Evolutionary conservation across 92 coral and sea anemone genomes (phyloP).

Genomic region (Metridium senile): DNA sequence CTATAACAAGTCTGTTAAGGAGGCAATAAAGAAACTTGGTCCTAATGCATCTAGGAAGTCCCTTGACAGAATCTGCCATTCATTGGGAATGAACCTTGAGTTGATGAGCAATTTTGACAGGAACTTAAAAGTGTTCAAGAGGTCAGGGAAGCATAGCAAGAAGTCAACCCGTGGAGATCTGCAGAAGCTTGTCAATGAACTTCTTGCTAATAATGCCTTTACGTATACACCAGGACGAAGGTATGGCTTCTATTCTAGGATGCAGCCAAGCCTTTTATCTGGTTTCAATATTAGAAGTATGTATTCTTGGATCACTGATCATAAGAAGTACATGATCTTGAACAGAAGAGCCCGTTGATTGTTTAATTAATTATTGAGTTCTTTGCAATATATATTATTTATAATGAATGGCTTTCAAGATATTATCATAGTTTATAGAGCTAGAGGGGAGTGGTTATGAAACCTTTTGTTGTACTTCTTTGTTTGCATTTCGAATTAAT

Average conservation of each 20-base stretch:
- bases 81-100: slow-evolving; percentile 55
- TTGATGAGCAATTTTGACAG: slow-evolving; percentile 55
- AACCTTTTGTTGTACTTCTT: too few species aligned
- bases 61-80: slow-evolving; percentile 65
- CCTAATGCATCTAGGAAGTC: slow-evolving; percentile 65
- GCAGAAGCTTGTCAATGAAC: slow-evolving; percentile 55
- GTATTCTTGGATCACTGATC: slow-evolving; percentile 66
- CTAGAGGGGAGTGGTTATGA: too few species aligned
- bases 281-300: slow-evolving; percentile 66
- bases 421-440: too few species aligned
- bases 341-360: slow-evolving; percentile 52
- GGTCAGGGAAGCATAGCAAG: slow-evolving; percentile 67
- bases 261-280: slow-evolving; percentile 56
- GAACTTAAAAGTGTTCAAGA: slow-evolving; percentile 45
- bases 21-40: slow-evolving; percentile 71
- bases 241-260: slow-evolving; percentile 38
- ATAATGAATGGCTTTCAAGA: not conserved
- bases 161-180: slow-evolving; percentile 59
- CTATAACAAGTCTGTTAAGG: slow-evolving; percentile 63
- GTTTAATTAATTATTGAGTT: not conserved
- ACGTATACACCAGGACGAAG: slow-evolving; percentile 57
- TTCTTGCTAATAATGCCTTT: slow-evolving; percentile 53
- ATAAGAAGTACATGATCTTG: slow-evolving; percentile 64
- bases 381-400: not conserved
- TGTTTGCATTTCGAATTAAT: too few species aligned